Evolutionary conservation across 2,113 vertebrate genomes (phyloP), one percentile per base, ranked within the genome.

Genomic region (Thomomys bottae): DNA sequence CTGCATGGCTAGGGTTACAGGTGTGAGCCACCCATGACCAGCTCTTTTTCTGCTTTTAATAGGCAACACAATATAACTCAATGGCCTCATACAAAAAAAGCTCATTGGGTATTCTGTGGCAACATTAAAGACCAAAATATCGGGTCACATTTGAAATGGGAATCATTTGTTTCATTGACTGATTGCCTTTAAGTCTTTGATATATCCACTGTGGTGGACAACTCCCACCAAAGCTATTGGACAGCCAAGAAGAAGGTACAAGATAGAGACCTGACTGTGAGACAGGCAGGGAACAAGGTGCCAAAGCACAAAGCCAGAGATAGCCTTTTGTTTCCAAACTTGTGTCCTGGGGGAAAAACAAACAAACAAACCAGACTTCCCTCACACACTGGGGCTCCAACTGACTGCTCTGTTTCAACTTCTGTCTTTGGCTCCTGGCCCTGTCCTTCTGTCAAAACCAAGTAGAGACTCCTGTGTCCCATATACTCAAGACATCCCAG

Each of bases 131-230:
- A 64, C 66, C 8, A 24, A 36, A 79, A 49, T 26, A 32, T 75
- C 67, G 76, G 26, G n/a, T 79, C 57, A 68, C 42, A 30, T 82
- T 79, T 84, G 59, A 88, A 86, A 95, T 45, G 12, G n/a, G n/a
- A 88, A 30, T 38, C 75, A 40, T n/a, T 45, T 57, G 45, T 49
- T 54, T 15, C 45, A 49, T 49, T 28, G 36, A 23, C 81, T 73
- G 45, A 30, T 87, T 73, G 6, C 87, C 59, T 79, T 88, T 79
- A 81, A 77, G 72, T n/a, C 18, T 32, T 54, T 54, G 15, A 54
- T 54, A 17, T 54, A 15, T 54, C 49, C 49, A 20, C 14, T 12
- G 49, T 54, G 11, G 49, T 54, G 49, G 49, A 17, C 49, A 17
- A 10, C 49, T 54, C 18, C 49, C 11, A 15, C 49, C 17, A 54